phyloP scores from a whole-genome alignment of 2,888 invertebrate species.

The Tipula confusa region DNA sequence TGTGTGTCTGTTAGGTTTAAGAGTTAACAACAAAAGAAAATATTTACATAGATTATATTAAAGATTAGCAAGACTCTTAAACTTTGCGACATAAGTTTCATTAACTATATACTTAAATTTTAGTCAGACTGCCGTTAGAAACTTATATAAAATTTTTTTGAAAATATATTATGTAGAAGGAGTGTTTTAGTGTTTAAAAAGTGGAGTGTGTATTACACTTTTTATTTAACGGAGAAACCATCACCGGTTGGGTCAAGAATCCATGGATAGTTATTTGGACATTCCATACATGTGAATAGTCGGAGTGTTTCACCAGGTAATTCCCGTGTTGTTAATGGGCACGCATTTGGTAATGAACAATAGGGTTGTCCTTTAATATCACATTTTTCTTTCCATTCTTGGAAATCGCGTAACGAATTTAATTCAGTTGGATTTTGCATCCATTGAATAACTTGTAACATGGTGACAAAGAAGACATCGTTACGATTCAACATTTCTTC shows the following conservation, averaged over 20 bases:
- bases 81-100: background rate
- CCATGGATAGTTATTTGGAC: constrained; percentile 94
- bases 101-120: constrained; percentile 21
- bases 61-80: background rate
- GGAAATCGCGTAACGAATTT: constrained; percentile 81
- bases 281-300: constrained; percentile 93
- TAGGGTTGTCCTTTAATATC: constrained; percentile 90
- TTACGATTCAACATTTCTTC: constrained; percentile 86
- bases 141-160: constrained; percentile 42
- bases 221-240: constrained; percentile 72
- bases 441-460: constrained; percentile 90
- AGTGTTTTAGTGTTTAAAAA: constrained; percentile 33
- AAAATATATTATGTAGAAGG: constrained; percentile 37
- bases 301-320: constrained; percentile 87
- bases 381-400: constrained; percentile 93
- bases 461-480: constrained; percentile 90
- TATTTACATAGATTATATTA: background rate
- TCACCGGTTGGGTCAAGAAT: constrained; percentile 91
- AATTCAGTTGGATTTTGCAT: constrained; percentile 92
- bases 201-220: background rate
- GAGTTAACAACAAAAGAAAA: background rate
- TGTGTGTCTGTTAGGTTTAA: background rate
- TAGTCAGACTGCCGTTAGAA: constrained; percentile 51
- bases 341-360: constrained; percentile 88
- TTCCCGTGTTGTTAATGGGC: constrained; percentile 83